Evolutionary conservation across 2,113 vertebrate genomes (phyloP).

Genomic region (Erythrocebus patas): DNA sequence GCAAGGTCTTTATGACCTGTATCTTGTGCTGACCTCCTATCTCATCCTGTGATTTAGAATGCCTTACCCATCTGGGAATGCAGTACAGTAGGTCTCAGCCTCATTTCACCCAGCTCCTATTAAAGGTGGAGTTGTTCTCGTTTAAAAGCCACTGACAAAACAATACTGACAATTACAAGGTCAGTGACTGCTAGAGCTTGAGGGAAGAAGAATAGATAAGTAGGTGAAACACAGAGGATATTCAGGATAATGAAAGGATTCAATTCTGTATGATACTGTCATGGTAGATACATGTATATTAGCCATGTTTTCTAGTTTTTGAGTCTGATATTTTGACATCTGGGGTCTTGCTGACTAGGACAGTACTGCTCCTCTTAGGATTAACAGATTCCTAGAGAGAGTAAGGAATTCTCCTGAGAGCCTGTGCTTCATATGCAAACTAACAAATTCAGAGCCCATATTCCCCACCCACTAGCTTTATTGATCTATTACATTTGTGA

Average conservation of each 20-base stretch:
- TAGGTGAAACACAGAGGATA: not conserved
- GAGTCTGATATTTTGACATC: not conserved
- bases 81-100: no score
- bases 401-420: not conserved
- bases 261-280: not conserved
- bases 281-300: not conserved
- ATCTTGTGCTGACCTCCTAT: no score
- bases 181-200: not conserved
- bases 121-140: no score
- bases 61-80: no score
- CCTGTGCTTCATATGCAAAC: not conserved
- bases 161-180: not conserved
- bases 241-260: not conserved
- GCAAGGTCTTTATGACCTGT: no score
- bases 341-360: not conserved
- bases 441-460: not conserved
- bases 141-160: no score
- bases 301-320: not conserved
- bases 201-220: not conserved
- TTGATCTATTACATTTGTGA: not conserved
- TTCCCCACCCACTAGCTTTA: not conserved
- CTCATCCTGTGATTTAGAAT: no score
- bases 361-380: fast-evolving
- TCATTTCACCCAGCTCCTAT: no score
- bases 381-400: not conserved